Evolutionary conservation across 2,888 invertebrate genomes (phyloP).

Genomic region (Caenorhabditis sp.): DNA sequence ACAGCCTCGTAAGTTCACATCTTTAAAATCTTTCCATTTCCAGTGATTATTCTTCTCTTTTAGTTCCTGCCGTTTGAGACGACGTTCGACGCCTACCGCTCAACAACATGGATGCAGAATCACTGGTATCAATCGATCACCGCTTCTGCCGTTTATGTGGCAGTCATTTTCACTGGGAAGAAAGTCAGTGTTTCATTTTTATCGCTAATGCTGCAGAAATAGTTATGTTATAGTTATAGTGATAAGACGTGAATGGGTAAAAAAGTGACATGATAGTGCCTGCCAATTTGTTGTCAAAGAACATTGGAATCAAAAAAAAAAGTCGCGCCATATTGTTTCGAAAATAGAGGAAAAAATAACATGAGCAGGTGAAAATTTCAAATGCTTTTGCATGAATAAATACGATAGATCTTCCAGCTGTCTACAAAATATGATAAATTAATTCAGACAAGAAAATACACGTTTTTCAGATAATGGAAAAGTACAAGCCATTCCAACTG

Average conservation of each 20-base stretch:
- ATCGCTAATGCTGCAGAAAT: slow-evolving; percentile 3
- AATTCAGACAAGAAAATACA: background rate
- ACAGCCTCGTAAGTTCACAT: slow-evolving; percentile 87
- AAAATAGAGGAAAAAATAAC: background rate
- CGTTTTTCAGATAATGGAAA: slow-evolving; percentile 89
- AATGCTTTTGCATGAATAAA: background rate
- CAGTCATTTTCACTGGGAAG: slow-evolving; percentile 94
- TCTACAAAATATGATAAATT: background rate
- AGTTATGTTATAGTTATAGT: slow-evolving; percentile 44
- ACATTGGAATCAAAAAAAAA: slow-evolving; percentile 5
- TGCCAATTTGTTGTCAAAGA: slow-evolving; percentile 17
- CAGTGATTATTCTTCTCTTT: background rate
- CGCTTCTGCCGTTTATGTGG: slow-evolving; percentile 91
- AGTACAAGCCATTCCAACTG: slow-evolving; percentile 92
- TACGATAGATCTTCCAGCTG: background rate
- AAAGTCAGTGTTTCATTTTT: slow-evolving; percentile 85
- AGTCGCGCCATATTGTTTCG: slow-evolving; percentile 26
- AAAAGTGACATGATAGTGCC: slow-evolving; percentile 43
- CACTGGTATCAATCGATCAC: slow-evolving; percentile 88
- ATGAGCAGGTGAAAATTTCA: background rate
- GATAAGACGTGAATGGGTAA: slow-evolving; percentile 39
- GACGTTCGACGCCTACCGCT: slow-evolving; percentile 92
- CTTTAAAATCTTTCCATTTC: background rate
- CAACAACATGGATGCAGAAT: slow-evolving; percentile 91
- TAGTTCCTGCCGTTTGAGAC: slow-evolving; percentile 94